Evolutionary conservation across 2,888 invertebrate genomes (phyloP), one percentile per base, ranked within the genome.

Genomic region (Cheiracanthium punctorium): DNA sequence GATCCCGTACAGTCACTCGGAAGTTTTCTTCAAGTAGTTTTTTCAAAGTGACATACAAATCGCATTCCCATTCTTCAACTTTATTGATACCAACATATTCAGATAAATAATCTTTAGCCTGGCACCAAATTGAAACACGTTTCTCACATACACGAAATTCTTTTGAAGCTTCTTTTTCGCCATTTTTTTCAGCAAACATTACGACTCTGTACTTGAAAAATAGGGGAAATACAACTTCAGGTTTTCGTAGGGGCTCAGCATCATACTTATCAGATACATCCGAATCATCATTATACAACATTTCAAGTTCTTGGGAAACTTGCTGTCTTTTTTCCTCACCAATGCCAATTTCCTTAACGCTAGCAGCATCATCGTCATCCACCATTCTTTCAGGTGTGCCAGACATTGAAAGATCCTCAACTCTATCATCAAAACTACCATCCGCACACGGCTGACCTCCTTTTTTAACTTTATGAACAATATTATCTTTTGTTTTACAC

Each of bases 401-500:
- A 17, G 70, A 28, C 20, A 37, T 52, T 1, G 80, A 80, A 8
- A 75, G 28, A 48, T 86, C 86, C 43, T 86, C 86, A 17, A 24
- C 69, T 30, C 77, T 67, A n/a, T 80, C 80, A n/a, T 85, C 85
- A 24, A 48, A 86, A 8, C 64, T 52, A 1, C 87, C 87, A 52
- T 87, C 87, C 2, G 87, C 58, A 29, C 67, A 70, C 5, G 72
- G n/a, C 48, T 79, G 79, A 0, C 81, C 81, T 14, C 87, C 81
- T 32, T 87, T 87, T 58, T 87, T 87, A 14, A 87, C 87, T 41
- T 87, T 87, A 37, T 87, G 87, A 24, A 87, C 80, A 7, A 87
- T 87, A 70, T 87, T 87, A 37, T 87, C 87, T 65, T 87, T 87
- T 10, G 82, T 82, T 72, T 87, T 87, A 70, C 87, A 87, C 87